Percentiles rank a stretch among this genome's conserved stretches.
These are phyloP conservation scores for Patella vulgata DNA, from an alignment of 1,140 invertebrate species.

Conservation along the genomic window DNA sequence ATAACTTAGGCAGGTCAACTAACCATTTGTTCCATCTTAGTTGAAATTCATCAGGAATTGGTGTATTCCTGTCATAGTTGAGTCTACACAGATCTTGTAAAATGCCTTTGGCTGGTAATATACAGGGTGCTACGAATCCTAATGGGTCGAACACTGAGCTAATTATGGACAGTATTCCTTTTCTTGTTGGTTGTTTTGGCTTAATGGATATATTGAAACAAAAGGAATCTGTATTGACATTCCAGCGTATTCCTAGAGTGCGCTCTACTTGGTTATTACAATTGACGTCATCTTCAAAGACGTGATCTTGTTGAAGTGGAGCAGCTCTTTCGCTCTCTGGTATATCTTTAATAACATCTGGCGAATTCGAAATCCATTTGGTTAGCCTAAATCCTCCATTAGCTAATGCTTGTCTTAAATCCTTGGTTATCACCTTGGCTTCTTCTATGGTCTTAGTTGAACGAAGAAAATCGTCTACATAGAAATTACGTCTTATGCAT, in stretches of 20 bases:
- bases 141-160: conserved; percentile 24
- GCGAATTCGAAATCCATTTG: too few species aligned
- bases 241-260: too few species aligned
- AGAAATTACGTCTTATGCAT: conserved; percentile 22
- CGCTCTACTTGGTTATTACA: too few species aligned
- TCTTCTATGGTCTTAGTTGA: conserved; percentile 9
- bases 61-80: conserved; percentile 22
- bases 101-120: conserved; percentile 15
- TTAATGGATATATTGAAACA: conserved; percentile 16
- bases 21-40: too few species aligned
- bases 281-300: too few species aligned
- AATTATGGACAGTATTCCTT: conserved; percentile 23
- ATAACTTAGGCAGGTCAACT: conserved; percentile 19
- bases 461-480: conserved; percentile 24
- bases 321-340: too few species aligned
- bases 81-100: conserved; percentile 21
- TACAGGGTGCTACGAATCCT: conserved; percentile 23
- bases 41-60: conserved; percentile 2
- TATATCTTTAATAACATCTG: too few species aligned
- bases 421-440: too few species aligned
- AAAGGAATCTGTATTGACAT: too few species aligned
- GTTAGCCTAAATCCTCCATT: too few species aligned
- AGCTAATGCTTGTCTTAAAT: too few species aligned
- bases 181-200: conserved; percentile 5
- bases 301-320: too few species aligned